Base-by-base conservation (phyloP, 2,888 invertebrate species). In the Macroteleia sp. region DNA sequence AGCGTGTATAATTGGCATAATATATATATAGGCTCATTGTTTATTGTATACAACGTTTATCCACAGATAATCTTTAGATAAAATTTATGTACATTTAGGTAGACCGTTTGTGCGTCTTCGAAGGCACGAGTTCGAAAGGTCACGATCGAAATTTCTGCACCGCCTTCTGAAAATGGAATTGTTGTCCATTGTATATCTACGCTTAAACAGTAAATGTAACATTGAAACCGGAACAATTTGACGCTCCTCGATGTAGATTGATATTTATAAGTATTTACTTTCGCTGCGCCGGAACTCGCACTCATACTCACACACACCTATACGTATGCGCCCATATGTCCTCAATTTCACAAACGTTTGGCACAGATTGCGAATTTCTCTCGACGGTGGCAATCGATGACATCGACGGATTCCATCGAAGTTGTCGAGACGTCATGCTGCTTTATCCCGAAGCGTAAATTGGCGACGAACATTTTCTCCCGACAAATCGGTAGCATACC, bases 261-360 rank as follows among this genome's bases (percentile, higher is more conserved):
- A 44, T 64, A 52, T 36, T 52, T 57, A 30, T 41, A 54, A 62
- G 52, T 22, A 34, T 61, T 69, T 57, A 64, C 76, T 70, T 70
- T 70, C 77, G 77, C 66, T 44, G 28, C 48, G 52, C 62, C 59
- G 62, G 52, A 52, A 70, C 62, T 28, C 20, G 52, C 61, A 2
- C 41, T 20, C 39, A 59, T 39, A 54, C 74, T 75, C 70, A 67
- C 66, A 46, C 67, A 54, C 48, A 71, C 56, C 64, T 39, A n/a
- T n/a, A n/a, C n/a, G n/a, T 14, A 66, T 70, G 77, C 52, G 54
- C 41, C 52, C 54, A 76, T 71, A 78, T 74, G 74, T 88, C 89
- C 90, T 88, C 89, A 88, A 90, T 90, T 90, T 89, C 89, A 88
- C 88, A 85, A 88, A 85, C 85, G 86, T 87, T 88, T 86, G 88